Evolutionary conservation across 2,888 invertebrate genomes (phyloP).

Genomic region (Adineta ricciae): DNA sequence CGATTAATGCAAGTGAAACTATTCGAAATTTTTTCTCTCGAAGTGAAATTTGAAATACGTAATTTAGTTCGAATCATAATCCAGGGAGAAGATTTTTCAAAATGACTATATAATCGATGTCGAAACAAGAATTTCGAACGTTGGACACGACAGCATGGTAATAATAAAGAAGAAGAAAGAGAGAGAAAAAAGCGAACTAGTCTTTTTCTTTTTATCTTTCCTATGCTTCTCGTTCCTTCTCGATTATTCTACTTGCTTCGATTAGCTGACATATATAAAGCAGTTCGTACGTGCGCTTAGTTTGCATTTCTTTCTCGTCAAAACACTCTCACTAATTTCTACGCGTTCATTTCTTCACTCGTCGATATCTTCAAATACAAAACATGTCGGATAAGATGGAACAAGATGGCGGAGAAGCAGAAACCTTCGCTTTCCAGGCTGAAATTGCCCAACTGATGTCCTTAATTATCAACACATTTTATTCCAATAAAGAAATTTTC

Average conservation of each 20-base stretch:
- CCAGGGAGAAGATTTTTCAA: neutral
- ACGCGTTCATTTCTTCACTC: neutral
- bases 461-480: conserved; percentile 99
- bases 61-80: no score
- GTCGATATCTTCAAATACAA: neutral
- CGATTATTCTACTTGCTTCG: neutral
- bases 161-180: neutral
- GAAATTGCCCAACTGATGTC: conserved; percentile 98
- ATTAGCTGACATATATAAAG: neutral
- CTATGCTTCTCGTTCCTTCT: neutral
- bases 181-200: neutral
- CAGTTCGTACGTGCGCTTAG: no score
- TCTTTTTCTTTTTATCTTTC: neutral
- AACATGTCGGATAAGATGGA: neutral
- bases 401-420: conserved; percentile 58
- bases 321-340: neutral
- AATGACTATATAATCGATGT: neutral
- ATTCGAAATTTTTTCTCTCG: no score
- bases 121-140: neutral
- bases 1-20: no score
- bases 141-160: neutral
- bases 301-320: neutral
- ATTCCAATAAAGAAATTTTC: conserved; percentile 99
- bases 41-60: no score
- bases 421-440: conserved; percentile 99